Conservation (phyloP, 2,113 vertebrate species). For the Calyptomena viridis region DNA sequence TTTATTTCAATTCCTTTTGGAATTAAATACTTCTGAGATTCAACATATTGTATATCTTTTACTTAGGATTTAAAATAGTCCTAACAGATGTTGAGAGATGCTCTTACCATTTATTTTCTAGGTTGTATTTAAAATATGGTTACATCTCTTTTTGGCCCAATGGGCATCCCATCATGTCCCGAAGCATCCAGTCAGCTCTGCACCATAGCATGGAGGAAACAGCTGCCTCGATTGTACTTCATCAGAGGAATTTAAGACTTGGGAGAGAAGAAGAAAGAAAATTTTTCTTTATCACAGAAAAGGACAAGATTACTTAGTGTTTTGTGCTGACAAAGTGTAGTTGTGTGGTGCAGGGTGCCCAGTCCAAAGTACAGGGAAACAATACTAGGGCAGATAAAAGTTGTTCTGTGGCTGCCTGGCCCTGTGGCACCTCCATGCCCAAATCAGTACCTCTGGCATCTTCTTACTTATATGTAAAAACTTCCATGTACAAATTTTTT, state of each 20-base stretch:
- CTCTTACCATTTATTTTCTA: not conserved
- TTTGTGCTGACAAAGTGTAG: not conserved
- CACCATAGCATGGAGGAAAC: not conserved
- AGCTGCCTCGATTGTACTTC: not conserved
- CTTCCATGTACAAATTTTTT: accelerated
- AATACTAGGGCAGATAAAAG: not conserved
- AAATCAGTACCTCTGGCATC: no score
- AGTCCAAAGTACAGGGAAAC: not conserved
- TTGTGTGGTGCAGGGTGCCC: not conserved
- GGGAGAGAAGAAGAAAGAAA: not conserved
- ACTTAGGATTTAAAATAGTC: not conserved
- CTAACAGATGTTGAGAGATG: not conserved
- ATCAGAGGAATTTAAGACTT: not conserved
- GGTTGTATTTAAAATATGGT: not conserved
- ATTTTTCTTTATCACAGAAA: not conserved
- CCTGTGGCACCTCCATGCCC: not conserved
- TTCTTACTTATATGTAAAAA: not conserved
- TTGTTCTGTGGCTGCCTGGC: not conserved
- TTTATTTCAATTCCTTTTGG: not conserved
- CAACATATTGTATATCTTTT: not conserved
- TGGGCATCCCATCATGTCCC: not conserved
- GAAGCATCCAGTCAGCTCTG: not conserved
- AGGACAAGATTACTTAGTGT: not conserved
- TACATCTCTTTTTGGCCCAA: not conserved
- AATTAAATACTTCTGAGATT: not conserved